These are phyloP conservation scores for Perizoma affinitatum DNA, from an alignment of 2,888 invertebrate species.

Conservation along the genomic window DNA sequence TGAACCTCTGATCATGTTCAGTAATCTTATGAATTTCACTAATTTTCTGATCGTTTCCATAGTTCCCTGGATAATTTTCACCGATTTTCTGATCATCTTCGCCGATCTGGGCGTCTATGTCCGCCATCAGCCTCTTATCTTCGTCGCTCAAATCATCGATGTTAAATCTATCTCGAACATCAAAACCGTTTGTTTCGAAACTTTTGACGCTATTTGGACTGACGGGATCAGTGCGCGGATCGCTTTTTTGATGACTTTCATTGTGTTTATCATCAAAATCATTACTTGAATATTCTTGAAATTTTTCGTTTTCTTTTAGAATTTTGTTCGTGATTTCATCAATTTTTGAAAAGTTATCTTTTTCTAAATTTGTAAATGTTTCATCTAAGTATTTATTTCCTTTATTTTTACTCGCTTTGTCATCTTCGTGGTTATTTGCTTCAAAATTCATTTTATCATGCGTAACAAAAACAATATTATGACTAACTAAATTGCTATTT, in stretches of 20 bases:
- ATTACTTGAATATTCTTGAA: background rate
- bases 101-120: slow-evolving; percentile 49
- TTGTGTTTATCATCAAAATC: background rate
- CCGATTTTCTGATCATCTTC: slow-evolving; percentile 23
- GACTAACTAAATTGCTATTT: background rate
- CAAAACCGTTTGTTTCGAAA: background rate
- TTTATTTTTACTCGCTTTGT: too few relatives aligned
- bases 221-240: slow-evolving; percentile 2
- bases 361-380: too few relatives aligned
- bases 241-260: slow-evolving; percentile 4
- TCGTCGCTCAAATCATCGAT: slow-evolving; percentile 48
- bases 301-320: slow-evolving; percentile 7
- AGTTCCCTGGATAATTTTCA: background rate
- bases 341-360: too few relatives aligned
- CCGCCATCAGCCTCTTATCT: slow-evolving; percentile 50
- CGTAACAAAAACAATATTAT: too few relatives aligned
- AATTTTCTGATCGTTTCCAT: slow-evolving; percentile 25
- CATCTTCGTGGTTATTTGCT: too few relatives aligned
- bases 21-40: slow-evolving; percentile 1
- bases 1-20: background rate
- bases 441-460: too few relatives aligned
- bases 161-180: slow-evolving; percentile 28
- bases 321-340: slow-evolving; percentile 25
- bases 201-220: slow-evolving; percentile 15
- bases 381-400: too few relatives aligned